These are phyloP conservation scores for Laterallus jamaicensis DNA, from an alignment of 2,113 vertebrate genomes.

Conservation along the genomic window DNA sequence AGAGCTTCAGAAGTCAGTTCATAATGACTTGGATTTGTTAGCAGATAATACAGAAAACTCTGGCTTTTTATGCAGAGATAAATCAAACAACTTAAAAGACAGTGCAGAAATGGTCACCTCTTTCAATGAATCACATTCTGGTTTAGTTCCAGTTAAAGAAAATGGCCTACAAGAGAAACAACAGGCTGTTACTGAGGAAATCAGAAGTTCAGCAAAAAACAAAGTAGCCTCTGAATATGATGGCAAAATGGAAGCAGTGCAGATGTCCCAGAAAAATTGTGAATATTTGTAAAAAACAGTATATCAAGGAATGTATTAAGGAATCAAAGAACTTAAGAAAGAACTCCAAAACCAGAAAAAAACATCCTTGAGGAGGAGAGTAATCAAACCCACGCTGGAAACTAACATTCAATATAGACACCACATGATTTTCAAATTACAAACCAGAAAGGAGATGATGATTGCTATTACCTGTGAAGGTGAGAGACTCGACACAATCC, in stretches of 20 bases:
- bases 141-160: conserved; percentile 29
- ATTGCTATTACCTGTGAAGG: conserved; percentile 23
- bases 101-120: conserved; percentile 53
- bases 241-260: conserved; percentile 48
- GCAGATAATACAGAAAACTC: background rate
- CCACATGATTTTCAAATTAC: conserved; percentile 46
- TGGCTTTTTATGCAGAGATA: background rate
- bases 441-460: conserved; percentile 51
- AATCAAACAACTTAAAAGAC: conserved; percentile 42
- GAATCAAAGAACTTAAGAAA: conserved; percentile 61
- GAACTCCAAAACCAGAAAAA: conserved; percentile 60
- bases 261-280: conserved; percentile 59
- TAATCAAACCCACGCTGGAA: conserved; percentile 58
- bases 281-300: conserved; percentile 33
- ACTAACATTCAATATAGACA: conserved; percentile 36
- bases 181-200: background rate
- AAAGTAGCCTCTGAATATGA: conserved; percentile 9
- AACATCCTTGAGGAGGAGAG: conserved; percentile 58
- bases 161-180: conserved; percentile 25
- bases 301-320: conserved; percentile 40
- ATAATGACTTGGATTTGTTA: background rate
- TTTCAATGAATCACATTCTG: conserved; percentile 3
- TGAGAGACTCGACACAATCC: background rate
- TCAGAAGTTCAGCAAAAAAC: conserved; percentile 13
- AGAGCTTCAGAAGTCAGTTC: conserved; percentile 38